Evolutionary conservation across 2,888 invertebrate species (phyloP).

Genomic region (Mythimna albipuncta): DNA sequence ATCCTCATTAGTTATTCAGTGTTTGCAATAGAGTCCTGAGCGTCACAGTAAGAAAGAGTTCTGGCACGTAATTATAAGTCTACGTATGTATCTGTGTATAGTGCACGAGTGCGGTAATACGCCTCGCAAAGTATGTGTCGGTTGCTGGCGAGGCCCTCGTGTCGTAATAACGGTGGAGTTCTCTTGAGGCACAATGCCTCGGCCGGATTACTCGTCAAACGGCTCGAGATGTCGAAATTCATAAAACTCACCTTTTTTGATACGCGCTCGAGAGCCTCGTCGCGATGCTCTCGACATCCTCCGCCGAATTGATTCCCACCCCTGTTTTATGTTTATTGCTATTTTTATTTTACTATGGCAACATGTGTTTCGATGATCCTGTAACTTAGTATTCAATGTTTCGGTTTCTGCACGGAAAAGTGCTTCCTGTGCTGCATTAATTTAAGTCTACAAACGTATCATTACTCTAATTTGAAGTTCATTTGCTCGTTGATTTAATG

Average conservation of each 20-base stretch:
- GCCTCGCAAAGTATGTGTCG: slow-evolving; percentile 68
- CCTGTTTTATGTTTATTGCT: slow-evolving; percentile 64
- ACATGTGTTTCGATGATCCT: slow-evolving; percentile 33
- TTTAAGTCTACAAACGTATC: neutral
- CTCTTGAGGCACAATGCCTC: slow-evolving; percentile 75
- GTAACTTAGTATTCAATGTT: slow-evolving; percentile 14
- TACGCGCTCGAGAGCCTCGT: slow-evolving; percentile 64
- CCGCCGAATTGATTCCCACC: slow-evolving; percentile 74
- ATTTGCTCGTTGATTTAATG: neutral
- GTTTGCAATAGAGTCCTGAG: neutral
- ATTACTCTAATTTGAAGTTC: neutral
- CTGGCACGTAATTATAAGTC: slow-evolving; percentile 28
- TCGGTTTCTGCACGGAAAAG: neutral
- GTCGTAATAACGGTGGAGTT: slow-evolving; percentile 61
- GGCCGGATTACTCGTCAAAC: slow-evolving; percentile 84
- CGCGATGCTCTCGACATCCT: slow-evolving; percentile 63
- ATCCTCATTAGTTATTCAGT: neutral
- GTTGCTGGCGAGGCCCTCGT: slow-evolving; percentile 69
- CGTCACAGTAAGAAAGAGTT: neutral
- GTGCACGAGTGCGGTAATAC: slow-evolving; percentile 42
- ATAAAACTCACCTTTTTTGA: slow-evolving; percentile 80
- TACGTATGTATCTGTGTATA: slow-evolving; percentile 34
- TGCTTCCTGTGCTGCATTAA: neutral
- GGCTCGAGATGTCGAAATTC: slow-evolving; percentile 82
- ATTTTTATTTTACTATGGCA: slow-evolving; percentile 44